phyloP scores from a whole-genome alignment of 2,113 vertebrate genomes.

The Furnarius figulus region DNA sequence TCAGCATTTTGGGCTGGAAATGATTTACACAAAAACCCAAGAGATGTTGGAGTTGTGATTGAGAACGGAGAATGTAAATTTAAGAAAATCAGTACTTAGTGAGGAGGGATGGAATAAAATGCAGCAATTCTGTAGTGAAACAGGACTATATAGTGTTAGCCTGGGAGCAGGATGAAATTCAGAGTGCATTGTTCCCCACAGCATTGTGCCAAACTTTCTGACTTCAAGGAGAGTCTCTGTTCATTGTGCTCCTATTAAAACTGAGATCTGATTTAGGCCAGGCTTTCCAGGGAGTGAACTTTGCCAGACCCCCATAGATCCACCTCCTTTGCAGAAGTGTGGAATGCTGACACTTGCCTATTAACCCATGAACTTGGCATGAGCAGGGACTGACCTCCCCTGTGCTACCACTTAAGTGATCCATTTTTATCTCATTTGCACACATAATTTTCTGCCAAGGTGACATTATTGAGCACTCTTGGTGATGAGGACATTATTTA shows the following conservation, averaged over 20 bases:
- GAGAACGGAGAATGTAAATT: not conserved
- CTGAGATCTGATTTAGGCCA: not conserved
- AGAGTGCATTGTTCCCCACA: not conserved
- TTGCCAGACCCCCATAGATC: not conserved
- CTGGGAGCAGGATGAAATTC: not conserved
- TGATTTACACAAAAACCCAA: not conserved
- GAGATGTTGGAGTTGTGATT: not conserved
- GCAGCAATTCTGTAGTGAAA: not conserved
- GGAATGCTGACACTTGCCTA: not conserved
- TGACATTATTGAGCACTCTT: not conserved
- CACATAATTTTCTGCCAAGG: slow-evolving; percentile 7
- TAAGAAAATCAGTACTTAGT: not conserved
- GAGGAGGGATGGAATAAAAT: not conserved
- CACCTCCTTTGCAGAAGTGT: not conserved
- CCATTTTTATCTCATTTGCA: not conserved
- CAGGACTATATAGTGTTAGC: not conserved
- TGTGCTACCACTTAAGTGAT: not conserved
- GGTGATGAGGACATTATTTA: not conserved
- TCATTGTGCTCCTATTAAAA: not conserved
- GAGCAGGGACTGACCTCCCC: not conserved
- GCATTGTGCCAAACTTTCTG: not conserved
- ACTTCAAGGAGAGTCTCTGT: not conserved
- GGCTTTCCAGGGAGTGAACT: not conserved
- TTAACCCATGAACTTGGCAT: not conserved
- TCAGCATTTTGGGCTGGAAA: slow-evolving; percentile 10